Evolutionary conservation across 1,140 invertebrate species (phyloP).

Genomic region (Drosophila trapezifrons): DNA sequence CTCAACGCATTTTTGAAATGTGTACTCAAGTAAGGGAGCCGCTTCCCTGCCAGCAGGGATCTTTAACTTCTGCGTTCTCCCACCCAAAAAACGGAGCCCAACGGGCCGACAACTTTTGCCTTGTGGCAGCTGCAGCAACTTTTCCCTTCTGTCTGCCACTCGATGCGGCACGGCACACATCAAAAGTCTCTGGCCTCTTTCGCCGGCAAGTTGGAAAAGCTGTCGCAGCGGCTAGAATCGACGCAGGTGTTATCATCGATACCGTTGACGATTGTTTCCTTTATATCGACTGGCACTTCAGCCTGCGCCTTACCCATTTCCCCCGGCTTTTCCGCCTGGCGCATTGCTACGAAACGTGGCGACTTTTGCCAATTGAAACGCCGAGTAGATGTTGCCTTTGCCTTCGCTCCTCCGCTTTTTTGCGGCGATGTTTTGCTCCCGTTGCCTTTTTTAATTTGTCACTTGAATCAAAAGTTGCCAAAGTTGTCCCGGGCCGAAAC

Average conservation of each 20-base stretch:
- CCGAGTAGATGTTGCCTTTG: conserved; percentile 35
- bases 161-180: conserved; percentile 76
- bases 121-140: conserved; percentile 53
- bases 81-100: conserved; percentile 38
- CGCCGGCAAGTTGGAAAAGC: conserved; percentile 66
- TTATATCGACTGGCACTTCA: conserved; percentile 61
- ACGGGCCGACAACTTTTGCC: conserved; percentile 65
- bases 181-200: conserved; percentile 60
- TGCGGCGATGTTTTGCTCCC: conserved; percentile 51
- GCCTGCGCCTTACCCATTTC: conserved; percentile 12
- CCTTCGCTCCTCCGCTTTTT: conserved; percentile 33
- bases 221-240: conserved; percentile 63
- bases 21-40: conserved; percentile 5
- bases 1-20: not conserved
- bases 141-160: conserved; percentile 61
- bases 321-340: conserved; percentile 28
- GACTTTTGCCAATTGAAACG: conserved; percentile 73
- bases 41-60: not conserved
- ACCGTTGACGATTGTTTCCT: conserved; percentile 78
- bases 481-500: conserved; percentile 65
- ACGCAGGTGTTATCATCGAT: conserved; percentile 78
- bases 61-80: conserved; percentile 15
- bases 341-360: conserved; percentile 68
- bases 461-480: conserved; percentile 79
- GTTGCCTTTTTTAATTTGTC: conserved; percentile 79